Evolutionary conservation across 2,113 vertebrate species (phyloP), one percentile per base, ranked within the genome.

Genomic region (Tetrao urogallus): DNA sequence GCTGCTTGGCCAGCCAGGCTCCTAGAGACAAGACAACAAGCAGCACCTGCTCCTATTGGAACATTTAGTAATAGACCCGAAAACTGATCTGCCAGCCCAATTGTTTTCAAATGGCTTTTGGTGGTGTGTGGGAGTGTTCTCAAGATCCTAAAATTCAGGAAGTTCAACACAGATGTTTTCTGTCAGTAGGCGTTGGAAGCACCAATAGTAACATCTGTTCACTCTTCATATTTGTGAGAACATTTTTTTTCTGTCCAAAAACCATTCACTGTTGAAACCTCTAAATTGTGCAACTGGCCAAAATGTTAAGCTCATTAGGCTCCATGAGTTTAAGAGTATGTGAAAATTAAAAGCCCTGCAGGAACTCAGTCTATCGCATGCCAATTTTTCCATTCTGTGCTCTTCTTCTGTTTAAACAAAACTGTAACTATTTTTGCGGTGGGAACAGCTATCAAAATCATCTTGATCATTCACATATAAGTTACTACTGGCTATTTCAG

Each of bases 141-240:
- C 96, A 97, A 95, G 97, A 95, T 94, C 93, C 69, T 42, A 96
- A 96, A 94, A 95, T 96, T 95, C 97, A 97, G 96, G 97, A 97
- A 97, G 96, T 93, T 88, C 79, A 92, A 48, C 95, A 86, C 98
- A 98, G 98, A 97, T 98, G 98, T 97, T 98, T 98, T 96, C 86
- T 97, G 96, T 98, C 97, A 98, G 95, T 93, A 97, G 97, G 97
- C 92, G 40, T 48, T 97, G 97, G 97, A 97, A 95, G 89, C 96
- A 97, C 95, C 92, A 89, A 96, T 97, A 95, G 92, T 92, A 94
- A 92, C 97, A 97, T 97, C 97, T 98, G 97, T 86, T 94, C 95
- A 92, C 81, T 95, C 93, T 96, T 95, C 78, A 20, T 95, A 97
- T 96, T 97, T 97, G 96, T 95, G 96, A 97, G 97, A 97, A 89